Conservation (phyloP, 1,140 invertebrate species). For the Pararge aegeria region DNA sequence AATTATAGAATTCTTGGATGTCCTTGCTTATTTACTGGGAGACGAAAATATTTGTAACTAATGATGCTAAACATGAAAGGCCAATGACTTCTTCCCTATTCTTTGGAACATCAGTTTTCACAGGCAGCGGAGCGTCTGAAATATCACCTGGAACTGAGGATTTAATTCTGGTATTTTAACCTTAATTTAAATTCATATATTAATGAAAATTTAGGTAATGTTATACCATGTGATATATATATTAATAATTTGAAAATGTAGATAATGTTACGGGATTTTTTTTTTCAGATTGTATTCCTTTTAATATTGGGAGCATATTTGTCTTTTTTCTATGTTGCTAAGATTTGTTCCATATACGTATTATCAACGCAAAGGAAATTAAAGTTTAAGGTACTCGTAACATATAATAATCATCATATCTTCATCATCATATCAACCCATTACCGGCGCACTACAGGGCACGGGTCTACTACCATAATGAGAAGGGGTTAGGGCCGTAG, state of each 20-base stretch:
- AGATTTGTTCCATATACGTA: constrained; percentile 55
- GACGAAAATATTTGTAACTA: constrained; percentile 58
- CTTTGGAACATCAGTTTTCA: constrained; percentile 57
- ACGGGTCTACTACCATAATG: no score
- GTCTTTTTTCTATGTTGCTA: constrained; percentile 52
- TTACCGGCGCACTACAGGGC: no score
- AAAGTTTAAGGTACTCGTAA: constrained; percentile 61
- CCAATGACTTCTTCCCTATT: constrained; percentile 42
- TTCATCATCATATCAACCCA: no score
- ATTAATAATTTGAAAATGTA: neutral
- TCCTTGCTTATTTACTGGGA: constrained; percentile 59
- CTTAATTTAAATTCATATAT: constrained; percentile 1
- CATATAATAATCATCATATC: no score
- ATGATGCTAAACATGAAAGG: constrained; percentile 53
- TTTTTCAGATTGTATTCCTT: constrained; percentile 48
- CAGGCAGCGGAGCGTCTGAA: constrained; percentile 47
- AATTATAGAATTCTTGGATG: constrained; percentile 58
- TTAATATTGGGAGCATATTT: constrained; percentile 49
- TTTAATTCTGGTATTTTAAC: constrained; percentile 45
- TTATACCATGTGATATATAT: no score
- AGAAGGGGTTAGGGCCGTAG: no score
- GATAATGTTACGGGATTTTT: neutral
- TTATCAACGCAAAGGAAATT: constrained; percentile 54
- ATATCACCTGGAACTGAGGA: constrained; percentile 49
- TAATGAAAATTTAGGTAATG: neutral